Evolutionary conservation across 1,140 invertebrate species (phyloP).

Genomic region (Microplitis mediator): DNA sequence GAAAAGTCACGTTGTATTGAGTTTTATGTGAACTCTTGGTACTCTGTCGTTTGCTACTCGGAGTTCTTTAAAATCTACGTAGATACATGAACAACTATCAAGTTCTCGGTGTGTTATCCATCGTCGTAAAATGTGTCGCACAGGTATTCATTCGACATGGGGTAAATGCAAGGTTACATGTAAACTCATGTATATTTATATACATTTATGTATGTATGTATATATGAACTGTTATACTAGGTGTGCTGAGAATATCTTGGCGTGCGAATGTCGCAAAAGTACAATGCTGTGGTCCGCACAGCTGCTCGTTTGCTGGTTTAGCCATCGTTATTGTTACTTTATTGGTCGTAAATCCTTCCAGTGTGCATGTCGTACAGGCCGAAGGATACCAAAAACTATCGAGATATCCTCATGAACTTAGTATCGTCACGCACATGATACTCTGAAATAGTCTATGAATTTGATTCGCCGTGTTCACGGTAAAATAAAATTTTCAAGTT

Average conservation of each 20-base stretch:
- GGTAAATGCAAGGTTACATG: constrained; percentile 12
- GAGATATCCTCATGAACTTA: constrained; percentile 10
- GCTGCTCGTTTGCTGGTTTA: constrained; percentile 41
- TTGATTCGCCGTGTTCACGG: not conserved
- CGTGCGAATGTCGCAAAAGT: constrained; percentile 34
- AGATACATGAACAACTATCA: constrained; percentile 28
- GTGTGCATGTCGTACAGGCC: constrained; percentile 31
- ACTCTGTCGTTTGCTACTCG: constrained; percentile 8
- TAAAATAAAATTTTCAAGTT: not conserved
- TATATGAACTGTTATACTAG: not conserved
- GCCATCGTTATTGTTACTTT: constrained; percentile 57
- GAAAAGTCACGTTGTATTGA: constrained; percentile 6
- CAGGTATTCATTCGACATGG: constrained; percentile 24
- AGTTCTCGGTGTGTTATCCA: constrained; percentile 18
- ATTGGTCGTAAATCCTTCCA: constrained; percentile 54
- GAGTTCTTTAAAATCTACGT: constrained; percentile 25
- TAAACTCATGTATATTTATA: not conserved
- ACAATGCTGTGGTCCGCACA: constrained; percentile 35
- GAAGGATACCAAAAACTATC: constrained; percentile 24
- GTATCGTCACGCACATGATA: not conserved
- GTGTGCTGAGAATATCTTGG: not conserved
- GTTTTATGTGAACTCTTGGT: constrained; percentile 6
- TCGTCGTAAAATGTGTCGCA: constrained; percentile 28
- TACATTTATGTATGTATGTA: not conserved
- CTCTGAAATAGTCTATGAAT: not conserved